Evolutionary conservation across 2,888 invertebrate genomes (phyloP).

Genomic region (Drosophila anomalata): DNA sequence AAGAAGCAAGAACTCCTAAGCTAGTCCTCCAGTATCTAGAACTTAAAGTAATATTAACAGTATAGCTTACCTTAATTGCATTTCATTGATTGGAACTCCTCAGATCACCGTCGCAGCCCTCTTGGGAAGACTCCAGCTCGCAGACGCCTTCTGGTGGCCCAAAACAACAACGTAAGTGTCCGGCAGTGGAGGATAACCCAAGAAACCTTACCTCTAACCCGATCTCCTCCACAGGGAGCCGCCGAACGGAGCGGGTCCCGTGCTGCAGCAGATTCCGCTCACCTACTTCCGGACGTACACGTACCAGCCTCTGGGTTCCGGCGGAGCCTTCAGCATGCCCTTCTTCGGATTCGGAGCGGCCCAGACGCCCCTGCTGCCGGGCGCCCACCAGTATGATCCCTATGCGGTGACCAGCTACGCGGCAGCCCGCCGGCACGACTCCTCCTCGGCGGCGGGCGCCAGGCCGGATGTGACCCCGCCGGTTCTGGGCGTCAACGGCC

Average conservation of each 20-base stretch:
- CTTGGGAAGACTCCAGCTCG: slow-evolving; percentile 6
- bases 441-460: not conserved
- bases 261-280: slow-evolving; percentile 81
- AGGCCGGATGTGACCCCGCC: slow-evolving; percentile 63
- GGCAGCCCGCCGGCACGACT: slow-evolving; percentile 58
- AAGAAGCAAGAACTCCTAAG: too few species aligned
- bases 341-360: slow-evolving; percentile 72
- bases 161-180: slow-evolving; percentile 74
- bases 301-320: slow-evolving; percentile 78
- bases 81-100: not conserved
- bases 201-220: not conserved
- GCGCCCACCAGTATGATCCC: slow-evolving; percentile 60
- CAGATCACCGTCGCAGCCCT: slow-evolving; percentile 42
- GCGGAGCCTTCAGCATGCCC: slow-evolving; percentile 72
- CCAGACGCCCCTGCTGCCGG: slow-evolving; percentile 66
- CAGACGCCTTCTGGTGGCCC: slow-evolving; percentile 79
- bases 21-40: too few species aligned
- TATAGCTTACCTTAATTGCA: not conserved
- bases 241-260: slow-evolving; percentile 48
- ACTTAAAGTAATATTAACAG: too few species aligned
- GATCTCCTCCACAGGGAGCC: slow-evolving; percentile 57
- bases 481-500: not conserved
- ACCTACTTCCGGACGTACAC: slow-evolving; percentile 83
- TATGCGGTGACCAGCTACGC: slow-evolving; percentile 67
- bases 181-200: rapidly evolving